Percentiles rank a stretch among this genome's conserved stretches.
These are phyloP conservation scores for Caligus rogercresseyi DNA, from an alignment of 1,140 invertebrate species.

Conservation along the genomic window DNA sequence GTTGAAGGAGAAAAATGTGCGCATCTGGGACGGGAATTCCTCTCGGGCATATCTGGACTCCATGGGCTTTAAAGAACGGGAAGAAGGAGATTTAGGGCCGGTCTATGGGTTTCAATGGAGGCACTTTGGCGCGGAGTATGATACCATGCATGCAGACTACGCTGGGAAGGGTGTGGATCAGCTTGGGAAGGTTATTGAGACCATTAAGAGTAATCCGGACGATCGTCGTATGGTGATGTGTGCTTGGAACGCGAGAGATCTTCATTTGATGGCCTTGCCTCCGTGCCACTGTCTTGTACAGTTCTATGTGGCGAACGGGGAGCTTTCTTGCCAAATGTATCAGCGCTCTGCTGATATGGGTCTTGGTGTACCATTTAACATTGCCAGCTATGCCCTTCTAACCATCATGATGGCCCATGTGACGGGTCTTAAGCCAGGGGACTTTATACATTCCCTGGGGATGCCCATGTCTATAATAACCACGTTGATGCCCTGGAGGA, in stretches of 20 bases:
- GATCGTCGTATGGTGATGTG: slow-evolving; percentile 80
- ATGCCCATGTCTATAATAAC: slow-evolving; percentile 88
- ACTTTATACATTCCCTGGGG: slow-evolving; percentile 94
- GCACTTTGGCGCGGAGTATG: slow-evolving; percentile 88
- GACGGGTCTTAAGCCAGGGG: slow-evolving; percentile 72
- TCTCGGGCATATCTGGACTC: slow-evolving; percentile 72
- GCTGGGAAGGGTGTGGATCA: slow-evolving; percentile 72
- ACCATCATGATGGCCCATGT: slow-evolving; percentile 93
- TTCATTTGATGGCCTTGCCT: slow-evolving; percentile 83
- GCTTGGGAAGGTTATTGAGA: slow-evolving; percentile 37
- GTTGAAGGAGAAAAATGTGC: slow-evolving; percentile 61
- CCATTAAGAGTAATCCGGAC: slow-evolving; percentile 39
- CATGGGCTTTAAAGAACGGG: slow-evolving; percentile 13
- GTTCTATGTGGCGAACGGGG: slow-evolving; percentile 72
- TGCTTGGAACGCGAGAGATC: slow-evolving; percentile 84
- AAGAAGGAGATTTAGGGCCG: slow-evolving; percentile 76
- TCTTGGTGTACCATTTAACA: slow-evolving; percentile 94
- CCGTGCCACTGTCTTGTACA: slow-evolving; percentile 90
- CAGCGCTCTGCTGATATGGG: slow-evolving; percentile 96
- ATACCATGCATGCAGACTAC: slow-evolving; percentile 66
- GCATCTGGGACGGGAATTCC: slow-evolving; percentile 96
- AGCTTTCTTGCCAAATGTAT: slow-evolving; percentile 68
- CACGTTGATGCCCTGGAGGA: slow-evolving; percentile 67
- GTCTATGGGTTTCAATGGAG: slow-evolving; percentile 99
- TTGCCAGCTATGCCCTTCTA: slow-evolving; percentile 86